Conservation (phyloP, 2,113 vertebrate species). For the Ochotona princeps region DNA sequence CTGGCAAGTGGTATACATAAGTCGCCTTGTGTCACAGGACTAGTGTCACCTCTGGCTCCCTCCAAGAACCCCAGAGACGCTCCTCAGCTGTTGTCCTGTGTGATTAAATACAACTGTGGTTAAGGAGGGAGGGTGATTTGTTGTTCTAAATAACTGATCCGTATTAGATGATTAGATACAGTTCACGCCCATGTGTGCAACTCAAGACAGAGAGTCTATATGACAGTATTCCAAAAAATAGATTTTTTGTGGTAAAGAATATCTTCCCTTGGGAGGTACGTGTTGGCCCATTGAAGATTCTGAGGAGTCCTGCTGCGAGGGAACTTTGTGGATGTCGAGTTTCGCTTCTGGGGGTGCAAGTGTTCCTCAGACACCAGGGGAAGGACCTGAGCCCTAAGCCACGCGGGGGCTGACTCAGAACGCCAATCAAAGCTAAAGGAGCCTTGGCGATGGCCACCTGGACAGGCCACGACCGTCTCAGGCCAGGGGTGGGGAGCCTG, state of each 20-base stretch:
- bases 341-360: neutral
- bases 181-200: neutral
- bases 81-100: neutral
- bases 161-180: constrained; percentile 51
- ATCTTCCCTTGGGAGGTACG: neutral
- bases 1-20: neutral
- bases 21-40: neutral
- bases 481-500: neutral
- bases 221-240: neutral
- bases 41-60: neutral
- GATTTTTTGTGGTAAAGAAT: constrained; percentile 23
- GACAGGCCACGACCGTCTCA: neutral
- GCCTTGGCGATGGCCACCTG: neutral
- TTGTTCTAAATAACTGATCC: constrained; percentile 31
- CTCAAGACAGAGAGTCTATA: neutral
- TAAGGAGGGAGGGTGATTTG: constrained; percentile 3
- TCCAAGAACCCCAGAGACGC: neutral
- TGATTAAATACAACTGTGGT: neutral
- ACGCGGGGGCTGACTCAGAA: neutral
- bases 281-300: neutral
- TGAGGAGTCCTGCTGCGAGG: neutral
- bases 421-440: neutral
- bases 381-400: neutral
- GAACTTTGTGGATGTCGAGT: neutral
- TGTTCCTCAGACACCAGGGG: neutral